Conservation (phyloP, 2,888 invertebrate species). For the Sinotaia quadrata region DNA sequence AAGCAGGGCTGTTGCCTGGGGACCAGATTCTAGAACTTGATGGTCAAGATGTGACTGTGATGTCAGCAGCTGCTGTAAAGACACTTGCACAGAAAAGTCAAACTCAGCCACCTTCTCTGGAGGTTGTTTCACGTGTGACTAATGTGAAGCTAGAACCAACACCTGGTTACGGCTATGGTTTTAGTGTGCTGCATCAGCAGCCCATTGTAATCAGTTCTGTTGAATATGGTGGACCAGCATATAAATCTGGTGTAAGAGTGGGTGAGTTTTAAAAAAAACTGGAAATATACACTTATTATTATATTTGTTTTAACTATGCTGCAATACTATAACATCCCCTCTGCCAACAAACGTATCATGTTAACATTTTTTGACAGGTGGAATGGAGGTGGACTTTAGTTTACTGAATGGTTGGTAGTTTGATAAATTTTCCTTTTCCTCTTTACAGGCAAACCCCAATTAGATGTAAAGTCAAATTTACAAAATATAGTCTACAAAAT, state of each 20-base stretch:
- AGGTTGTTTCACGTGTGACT: conserved; percentile 65
- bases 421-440: no score
- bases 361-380: no score
- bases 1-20: conserved; percentile 65
- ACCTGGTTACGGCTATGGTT: conserved; percentile 59
- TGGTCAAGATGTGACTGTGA: conserved; percentile 64
- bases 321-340: no score
- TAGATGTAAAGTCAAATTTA: no score
- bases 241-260: conserved; percentile 61
- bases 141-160: conserved; percentile 52
- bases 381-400: no score
- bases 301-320: no score
- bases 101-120: conserved; percentile 62
- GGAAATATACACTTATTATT: no score
- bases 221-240: conserved; percentile 64
- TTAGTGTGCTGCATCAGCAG: conserved; percentile 55
- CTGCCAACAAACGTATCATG: no score
- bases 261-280: conserved; percentile 58
- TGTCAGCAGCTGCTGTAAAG: conserved; percentile 62
- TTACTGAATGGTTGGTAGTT: no score
- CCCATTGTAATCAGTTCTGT: conserved; percentile 64
- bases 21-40: conserved; percentile 70
- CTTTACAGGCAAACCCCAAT: no score
- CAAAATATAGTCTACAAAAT: no score
- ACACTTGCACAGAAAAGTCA: conserved; percentile 56